Conservation (phyloP, 2,113 vertebrate species). For the Heteronetta atricapilla region DNA sequence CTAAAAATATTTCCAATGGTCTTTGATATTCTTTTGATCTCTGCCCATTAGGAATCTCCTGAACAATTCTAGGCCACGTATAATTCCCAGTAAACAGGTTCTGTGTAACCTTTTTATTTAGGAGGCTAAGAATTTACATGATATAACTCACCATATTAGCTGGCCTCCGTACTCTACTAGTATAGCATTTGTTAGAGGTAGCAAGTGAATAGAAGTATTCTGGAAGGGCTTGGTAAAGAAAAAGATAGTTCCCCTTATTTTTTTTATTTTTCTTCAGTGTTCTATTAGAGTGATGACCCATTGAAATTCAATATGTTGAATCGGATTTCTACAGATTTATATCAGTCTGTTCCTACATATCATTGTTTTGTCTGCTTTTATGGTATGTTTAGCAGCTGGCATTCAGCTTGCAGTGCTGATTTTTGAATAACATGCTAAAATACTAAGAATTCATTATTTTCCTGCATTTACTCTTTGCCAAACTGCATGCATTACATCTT, state of each 20-base stretch:
- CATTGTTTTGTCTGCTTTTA: not conserved
- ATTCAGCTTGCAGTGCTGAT: not conserved
- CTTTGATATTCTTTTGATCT: not conserved
- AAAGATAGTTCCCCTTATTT: not conserved
- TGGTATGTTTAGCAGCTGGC: not conserved
- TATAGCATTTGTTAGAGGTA: not conserved
- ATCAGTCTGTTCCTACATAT: not conserved
- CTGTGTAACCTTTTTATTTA: not conserved
- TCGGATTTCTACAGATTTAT: not conserved
- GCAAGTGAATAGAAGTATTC: not conserved
- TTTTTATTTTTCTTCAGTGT: not conserved
- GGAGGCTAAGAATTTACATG: not conserved
- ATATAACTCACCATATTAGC: not conserved
- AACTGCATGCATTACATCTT: not conserved
- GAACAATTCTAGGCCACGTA: not conserved
- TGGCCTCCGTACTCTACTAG: accelerated
- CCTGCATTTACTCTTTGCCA: not conserved
- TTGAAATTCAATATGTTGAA: not conserved
- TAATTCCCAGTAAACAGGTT: not conserved
- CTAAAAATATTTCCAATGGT: not conserved
- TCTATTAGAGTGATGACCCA: not conserved
- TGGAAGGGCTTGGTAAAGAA: not conserved
- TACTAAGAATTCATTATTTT: not conserved
- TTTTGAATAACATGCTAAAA: not conserved
- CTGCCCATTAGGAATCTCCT: not conserved